Evolutionary conservation across 2,888 invertebrate genomes (phyloP).

Genomic region (Macropis europaea): DNA sequence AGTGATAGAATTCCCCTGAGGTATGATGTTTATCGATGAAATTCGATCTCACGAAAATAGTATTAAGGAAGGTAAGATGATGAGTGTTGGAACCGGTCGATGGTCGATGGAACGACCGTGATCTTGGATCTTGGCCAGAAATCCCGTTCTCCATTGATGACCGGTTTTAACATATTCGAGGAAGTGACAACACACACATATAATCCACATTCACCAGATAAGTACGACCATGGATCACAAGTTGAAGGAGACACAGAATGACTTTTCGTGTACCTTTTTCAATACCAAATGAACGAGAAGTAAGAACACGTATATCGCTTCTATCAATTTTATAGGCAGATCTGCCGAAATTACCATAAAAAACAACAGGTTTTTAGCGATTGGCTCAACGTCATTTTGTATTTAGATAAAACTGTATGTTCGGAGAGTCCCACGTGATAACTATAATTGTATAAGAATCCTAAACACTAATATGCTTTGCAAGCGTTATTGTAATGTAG

Average conservation of each 20-base stretch:
- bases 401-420: no score
- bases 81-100: constrained; percentile 38
- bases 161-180: constrained; percentile 67
- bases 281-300: neutral
- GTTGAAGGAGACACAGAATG: neutral
- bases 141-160: constrained; percentile 69
- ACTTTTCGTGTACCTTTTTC: neutral
- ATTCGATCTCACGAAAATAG: constrained; percentile 19
- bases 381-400: no score
- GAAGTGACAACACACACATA: constrained; percentile 11
- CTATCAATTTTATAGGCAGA: neutral
- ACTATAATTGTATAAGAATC: no score
- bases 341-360: neutral
- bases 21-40: neutral
- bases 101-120: constrained; percentile 67
- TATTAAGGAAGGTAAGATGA: constrained; percentile 13
- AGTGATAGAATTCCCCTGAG: neutral
- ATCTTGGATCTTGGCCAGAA: constrained; percentile 73
- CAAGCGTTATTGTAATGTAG: no score
- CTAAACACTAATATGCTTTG: no score
- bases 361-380: no score
- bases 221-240: neutral
- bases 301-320: neutral
- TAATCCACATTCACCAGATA: neutral
- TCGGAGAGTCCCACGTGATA: no score